phyloP scores from a whole-genome alignment of 2,113 vertebrate species.

The Gnathonemus longibarbis region DNA sequence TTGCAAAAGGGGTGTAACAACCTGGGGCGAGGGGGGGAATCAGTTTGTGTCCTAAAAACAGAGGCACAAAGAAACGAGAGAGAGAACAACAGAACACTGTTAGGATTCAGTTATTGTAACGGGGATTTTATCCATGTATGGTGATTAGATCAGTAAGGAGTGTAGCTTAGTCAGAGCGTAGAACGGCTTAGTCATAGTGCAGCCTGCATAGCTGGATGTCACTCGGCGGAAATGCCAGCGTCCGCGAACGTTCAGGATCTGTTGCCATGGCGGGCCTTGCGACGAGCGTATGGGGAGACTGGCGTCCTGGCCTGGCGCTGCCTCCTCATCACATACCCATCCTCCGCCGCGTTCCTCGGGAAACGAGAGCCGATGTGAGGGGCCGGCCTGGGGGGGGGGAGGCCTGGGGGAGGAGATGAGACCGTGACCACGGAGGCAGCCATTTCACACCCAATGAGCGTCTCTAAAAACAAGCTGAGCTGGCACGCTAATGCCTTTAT shows the following conservation, averaged over 20 bases:
- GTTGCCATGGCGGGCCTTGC: neutral
- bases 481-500: neutral
- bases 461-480: neutral
- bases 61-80: neutral
- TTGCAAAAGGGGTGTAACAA: neutral
- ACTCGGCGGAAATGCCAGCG: too few species aligned
- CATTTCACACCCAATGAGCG: neutral
- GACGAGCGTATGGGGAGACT: neutral
- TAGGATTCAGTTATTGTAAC: neutral
- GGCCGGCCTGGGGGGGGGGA: neutral
- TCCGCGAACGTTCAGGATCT: neutral
- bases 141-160: neutral
- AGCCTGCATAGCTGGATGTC: neutral
- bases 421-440: neutral
- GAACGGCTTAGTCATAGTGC: neutral
- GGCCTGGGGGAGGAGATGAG: neutral
- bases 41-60: neutral
- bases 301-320: neutral
- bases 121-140: neutral
- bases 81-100: neutral
- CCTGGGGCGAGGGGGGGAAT: neutral
- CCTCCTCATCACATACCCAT: neutral
- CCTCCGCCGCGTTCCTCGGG: neutral
- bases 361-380: neutral
- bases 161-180: neutral